Evolutionary conservation across 1,140 invertebrate species (phyloP).

Genomic region (Matsumurasca onukii): DNA sequence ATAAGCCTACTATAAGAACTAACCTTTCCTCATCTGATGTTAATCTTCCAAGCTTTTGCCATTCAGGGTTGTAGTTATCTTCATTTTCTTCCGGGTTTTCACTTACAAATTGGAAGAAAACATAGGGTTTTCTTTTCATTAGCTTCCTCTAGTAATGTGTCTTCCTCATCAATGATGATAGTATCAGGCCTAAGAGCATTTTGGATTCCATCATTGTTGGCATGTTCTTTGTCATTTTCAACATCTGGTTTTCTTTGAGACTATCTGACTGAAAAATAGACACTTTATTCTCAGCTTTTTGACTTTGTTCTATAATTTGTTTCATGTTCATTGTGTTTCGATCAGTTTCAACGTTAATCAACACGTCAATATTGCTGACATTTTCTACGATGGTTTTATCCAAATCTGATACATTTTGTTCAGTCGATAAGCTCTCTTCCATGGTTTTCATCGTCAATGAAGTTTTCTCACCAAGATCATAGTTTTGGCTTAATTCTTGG

Average conservation of each 20-base stretch:
- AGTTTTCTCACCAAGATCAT: constrained; percentile 3
- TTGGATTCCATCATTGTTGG: not conserved
- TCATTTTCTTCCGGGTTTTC: constrained; percentile 14
- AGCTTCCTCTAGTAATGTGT: not conserved
- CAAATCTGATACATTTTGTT: not conserved
- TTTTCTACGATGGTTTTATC: not conserved
- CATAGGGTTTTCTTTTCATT: constrained; percentile 1
- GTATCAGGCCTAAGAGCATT: not conserved
- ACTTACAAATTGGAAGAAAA: constrained; percentile 17
- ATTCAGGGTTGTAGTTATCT: constrained; percentile 19
- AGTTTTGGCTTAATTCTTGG: not conserved
- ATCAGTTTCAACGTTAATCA: not conserved
- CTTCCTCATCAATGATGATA: not conserved
- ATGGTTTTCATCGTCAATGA: not conserved
- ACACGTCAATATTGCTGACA: not conserved
- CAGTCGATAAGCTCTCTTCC: not conserved
- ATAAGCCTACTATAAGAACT: not conserved
- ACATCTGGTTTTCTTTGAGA: not conserved
- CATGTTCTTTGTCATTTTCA: not conserved
- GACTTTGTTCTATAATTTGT: not conserved
- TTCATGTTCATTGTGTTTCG: not conserved
- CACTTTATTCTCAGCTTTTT: not conserved
- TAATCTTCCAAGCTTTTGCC: constrained; percentile 12
- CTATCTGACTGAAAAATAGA: not conserved
- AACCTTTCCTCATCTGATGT: constrained; percentile 15